Evolutionary conservation across 2,797 vertebrate genomes (phyloP), one percentile per base, ranked within the genome.

Genomic region (Epinephelus awoara): DNA sequence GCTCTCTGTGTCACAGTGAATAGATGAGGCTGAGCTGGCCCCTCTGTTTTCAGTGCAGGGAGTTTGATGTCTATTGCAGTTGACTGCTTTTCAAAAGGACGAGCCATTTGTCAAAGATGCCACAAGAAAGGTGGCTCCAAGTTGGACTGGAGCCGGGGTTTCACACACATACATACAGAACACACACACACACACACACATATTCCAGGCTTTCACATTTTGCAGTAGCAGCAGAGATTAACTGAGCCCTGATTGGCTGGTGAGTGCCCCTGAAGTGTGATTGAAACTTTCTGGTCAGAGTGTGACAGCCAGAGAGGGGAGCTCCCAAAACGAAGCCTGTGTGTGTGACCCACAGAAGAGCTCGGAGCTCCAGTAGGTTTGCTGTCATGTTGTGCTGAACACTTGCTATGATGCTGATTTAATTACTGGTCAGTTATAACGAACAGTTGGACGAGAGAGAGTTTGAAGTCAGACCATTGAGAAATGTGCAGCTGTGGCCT

Each of bases 31-130:
- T 64, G 82, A 84, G 89, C 75, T 52, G 85, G 88, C 87, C 90
- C 87, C 89, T 88, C 80, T 92, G 90, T 92, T 92, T 92, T 88
- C 86, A 93, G 85, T 86, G 91, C 87, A 67, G 88, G 49, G 80
- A 92, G 86, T 90, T 93, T 93, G 94, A 95, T 79, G 85, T 92
- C 86, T 76, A 93, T 94, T 87, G 86, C 90, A 93, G 92, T 88
- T 92, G 94, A 94, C 94, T 93, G 93, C 93, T 93, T 84, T 91
- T 95, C 91, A 94, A 94, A 94, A 93, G 92, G 93, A 93, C 84
- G 90, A 92, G 93, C 88, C 92, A 91, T 91, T 94, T 89, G 91
- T 94, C 90, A 94, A 88, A 90, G 91, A 93, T 93, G 74, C 88
- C 82, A 91, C 85, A 47, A 82, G 92, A 93, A 88, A 85, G 70